Evolutionary conservation across 2,888 invertebrate species (phyloP).

Genomic region (Clitarchus hookeri): DNA sequence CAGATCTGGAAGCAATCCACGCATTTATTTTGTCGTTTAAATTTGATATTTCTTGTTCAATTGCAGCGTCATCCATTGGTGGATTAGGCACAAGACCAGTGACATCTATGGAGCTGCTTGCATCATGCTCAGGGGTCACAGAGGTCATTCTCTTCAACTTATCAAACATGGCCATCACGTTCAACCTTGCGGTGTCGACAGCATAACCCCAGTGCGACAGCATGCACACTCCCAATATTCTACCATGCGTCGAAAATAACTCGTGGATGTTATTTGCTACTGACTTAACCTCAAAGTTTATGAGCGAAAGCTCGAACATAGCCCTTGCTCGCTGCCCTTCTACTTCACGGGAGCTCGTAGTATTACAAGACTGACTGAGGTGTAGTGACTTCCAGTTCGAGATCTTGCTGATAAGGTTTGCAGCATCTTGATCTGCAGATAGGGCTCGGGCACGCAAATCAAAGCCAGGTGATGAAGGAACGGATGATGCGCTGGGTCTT

Average conservation of each 20-base stretch:
- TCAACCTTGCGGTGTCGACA: not conserved
- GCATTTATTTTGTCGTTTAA: not conserved
- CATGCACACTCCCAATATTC: not conserved
- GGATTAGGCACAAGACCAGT: too few species aligned
- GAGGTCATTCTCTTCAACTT: not conserved
- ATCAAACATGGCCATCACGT: not conserved
- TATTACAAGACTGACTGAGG: not conserved
- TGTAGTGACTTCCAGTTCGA: not conserved
- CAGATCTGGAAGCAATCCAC: not conserved
- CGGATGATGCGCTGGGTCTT: not conserved
- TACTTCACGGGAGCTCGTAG: not conserved
- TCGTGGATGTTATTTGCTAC: not conserved
- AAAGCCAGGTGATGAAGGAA: not conserved
- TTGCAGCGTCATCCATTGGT: not conserved
- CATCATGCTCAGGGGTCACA: not conserved
- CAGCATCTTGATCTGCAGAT: not conserved
- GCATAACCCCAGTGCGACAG: not conserved
- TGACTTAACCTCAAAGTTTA: not conserved
- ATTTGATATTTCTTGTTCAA: not conserved
- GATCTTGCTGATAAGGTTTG: not conserved
- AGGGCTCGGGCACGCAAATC: not conserved
- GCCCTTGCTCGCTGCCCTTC: not conserved
- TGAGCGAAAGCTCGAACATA: not conserved
- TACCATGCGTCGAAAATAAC: not conserved
- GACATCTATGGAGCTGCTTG: not conserved